Percentiles rank a stretch among this genome's conserved stretches.
phyloP scores from a whole-genome alignment of 37 sponge, comb jelly and placozoan genomes.

The Tethya wilhelma region DNA sequence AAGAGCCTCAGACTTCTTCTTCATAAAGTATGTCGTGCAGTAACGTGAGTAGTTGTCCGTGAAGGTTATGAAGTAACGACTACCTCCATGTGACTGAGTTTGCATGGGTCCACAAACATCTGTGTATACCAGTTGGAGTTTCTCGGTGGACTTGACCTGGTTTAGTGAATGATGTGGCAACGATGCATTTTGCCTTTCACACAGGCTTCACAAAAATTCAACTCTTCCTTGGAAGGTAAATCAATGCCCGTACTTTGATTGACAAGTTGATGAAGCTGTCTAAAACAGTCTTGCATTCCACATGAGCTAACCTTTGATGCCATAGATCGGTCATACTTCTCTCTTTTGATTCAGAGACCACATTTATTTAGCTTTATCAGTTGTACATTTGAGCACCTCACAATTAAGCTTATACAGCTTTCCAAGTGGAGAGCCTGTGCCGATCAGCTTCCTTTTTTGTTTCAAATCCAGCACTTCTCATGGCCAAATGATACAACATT shows the following conservation, averaged over 20 bases:
- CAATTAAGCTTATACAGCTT: conserved; percentile 31
- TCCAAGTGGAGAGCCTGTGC: conserved; percentile 14
- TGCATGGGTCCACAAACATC: conserved; percentile 61
- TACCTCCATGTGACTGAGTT: conserved; percentile 48
- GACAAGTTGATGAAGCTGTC: conserved; percentile 6
- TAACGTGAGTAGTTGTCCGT: conserved; percentile 55
- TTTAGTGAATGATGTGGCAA: conserved; percentile 23
- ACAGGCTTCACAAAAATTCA: conserved; percentile 53
- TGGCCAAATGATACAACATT: conserved; percentile 19
- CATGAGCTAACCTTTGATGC: conserved; percentile 50
- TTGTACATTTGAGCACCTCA: not conserved
- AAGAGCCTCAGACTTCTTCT: conserved; percentile 38
- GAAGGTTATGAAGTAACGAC: conserved; percentile 47
- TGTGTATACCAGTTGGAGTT: conserved; percentile 25
- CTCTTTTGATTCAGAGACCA: conserved; percentile 9
- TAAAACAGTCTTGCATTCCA: conserved; percentile 4
- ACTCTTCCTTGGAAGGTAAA: too few relatives aligned
- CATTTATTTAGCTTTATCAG: too few relatives aligned
- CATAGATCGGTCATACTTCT: conserved; percentile 15
- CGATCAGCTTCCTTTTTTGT: conserved; percentile 28
- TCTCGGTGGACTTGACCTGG: conserved; percentile 23
- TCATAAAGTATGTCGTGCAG: conserved; percentile 37
- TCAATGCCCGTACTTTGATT: too few relatives aligned
- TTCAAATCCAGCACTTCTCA: conserved; percentile 27
- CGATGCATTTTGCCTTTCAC: conserved; percentile 42